Conservation (phyloP, 2,113 vertebrate species). For the Laticauda colubrina region DNA sequence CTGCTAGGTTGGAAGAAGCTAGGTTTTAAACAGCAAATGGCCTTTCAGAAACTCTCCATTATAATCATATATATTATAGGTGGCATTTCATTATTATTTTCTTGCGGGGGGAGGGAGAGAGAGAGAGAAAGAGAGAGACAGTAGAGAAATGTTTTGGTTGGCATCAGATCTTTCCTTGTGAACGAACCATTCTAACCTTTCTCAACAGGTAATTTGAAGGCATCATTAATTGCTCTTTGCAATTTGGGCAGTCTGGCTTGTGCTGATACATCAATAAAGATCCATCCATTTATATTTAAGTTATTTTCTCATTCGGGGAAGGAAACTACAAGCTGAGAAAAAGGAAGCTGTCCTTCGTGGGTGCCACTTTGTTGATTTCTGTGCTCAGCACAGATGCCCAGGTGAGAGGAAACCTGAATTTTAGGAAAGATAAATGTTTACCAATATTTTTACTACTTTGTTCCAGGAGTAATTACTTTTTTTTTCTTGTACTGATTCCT, state of each 20-base stretch:
- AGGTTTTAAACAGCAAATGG: not conserved
- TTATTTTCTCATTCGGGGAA: not conserved
- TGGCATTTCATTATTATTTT: not conserved
- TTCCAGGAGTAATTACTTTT: not conserved
- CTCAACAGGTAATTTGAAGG: not conserved
- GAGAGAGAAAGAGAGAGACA: too few relatives aligned
- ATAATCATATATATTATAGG: not conserved
- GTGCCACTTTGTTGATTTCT: not conserved
- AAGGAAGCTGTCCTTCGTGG: not conserved
- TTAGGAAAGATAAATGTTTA: not conserved
- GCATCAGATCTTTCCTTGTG: not conserved
- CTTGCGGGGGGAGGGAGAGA: not conserved
- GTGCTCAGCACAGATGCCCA: not conserved
- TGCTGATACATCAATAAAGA: not conserved
- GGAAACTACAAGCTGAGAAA: not conserved
- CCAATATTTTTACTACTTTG: not conserved
- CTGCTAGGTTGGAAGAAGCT: too few relatives aligned
- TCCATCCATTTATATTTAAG: not conserved
- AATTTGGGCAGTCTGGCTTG: not conserved
- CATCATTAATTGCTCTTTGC: not conserved
- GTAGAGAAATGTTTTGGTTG: not conserved
- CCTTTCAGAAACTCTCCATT: not conserved
- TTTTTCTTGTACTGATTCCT: not conserved
- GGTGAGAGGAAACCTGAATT: not conserved
- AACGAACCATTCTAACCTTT: not conserved